phyloP scores from a whole-genome alignment of 1,140 invertebrate genomes.

The Leptonema lineaticorne region DNA sequence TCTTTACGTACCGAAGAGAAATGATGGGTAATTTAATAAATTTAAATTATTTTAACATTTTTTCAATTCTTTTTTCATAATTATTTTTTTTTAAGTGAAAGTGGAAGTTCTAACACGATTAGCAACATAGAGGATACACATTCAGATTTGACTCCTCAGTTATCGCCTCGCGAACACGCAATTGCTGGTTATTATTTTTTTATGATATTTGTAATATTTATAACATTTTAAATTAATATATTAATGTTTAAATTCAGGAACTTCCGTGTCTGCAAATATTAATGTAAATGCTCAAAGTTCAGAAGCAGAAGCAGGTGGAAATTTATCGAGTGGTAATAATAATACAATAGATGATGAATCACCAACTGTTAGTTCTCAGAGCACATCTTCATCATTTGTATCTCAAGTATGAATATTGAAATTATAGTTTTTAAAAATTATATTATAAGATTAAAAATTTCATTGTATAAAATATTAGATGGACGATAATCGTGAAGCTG shows the following conservation, averaged over 20 bases:
- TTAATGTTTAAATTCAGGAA: background rate
- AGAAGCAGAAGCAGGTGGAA: conserved; percentile 30
- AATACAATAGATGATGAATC: conserved; percentile 49
- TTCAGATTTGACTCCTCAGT: conserved; percentile 73
- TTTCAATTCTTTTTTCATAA: background rate
- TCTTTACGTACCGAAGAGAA: conserved; percentile 77
- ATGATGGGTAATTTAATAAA: conserved; percentile 65
- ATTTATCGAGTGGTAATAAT: conserved; percentile 43
- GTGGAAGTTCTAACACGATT: conserved; percentile 53
- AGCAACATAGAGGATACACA: conserved; percentile 76
- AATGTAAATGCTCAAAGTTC: conserved; percentile 12
- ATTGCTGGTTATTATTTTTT: conserved; percentile 45
- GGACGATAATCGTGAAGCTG: conserved; percentile 17
- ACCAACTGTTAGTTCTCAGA: conserved; percentile 54
- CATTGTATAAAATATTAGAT: conserved; percentile 4
- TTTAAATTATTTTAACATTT: background rate
- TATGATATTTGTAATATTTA: background rate
- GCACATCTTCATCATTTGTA: conserved; percentile 32
- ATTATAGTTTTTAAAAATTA: background rate
- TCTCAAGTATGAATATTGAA: conserved; percentile 2
- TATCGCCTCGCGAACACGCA: conserved; percentile 66
- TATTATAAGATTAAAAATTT: background rate
- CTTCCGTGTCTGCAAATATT: background rate
- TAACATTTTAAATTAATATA: conserved; percentile 6
- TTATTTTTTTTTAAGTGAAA: conserved; percentile 58